phyloP scores from a whole-genome alignment of 2,113 vertebrate species.

The Hippolais icterina region DNA sequence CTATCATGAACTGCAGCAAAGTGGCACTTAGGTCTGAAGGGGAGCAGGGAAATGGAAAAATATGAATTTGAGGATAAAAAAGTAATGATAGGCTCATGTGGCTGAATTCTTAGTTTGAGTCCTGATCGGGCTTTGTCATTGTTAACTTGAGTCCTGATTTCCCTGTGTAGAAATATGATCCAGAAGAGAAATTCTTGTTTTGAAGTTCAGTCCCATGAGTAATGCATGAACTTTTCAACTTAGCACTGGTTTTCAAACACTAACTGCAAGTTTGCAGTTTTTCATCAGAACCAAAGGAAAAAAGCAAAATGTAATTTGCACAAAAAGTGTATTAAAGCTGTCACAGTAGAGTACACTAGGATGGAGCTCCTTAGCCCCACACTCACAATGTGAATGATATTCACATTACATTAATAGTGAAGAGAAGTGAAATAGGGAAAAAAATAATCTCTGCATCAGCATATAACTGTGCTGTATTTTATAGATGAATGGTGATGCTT shows the following conservation, averaged over 20 bases:
- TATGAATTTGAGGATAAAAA: not conserved
- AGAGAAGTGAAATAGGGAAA: not conserved
- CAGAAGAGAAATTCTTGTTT: not conserved
- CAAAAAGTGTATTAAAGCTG: not conserved
- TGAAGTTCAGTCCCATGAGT: not conserved
- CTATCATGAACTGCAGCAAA: not conserved
- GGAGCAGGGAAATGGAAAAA: not conserved
- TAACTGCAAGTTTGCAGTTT: not conserved
- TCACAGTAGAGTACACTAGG: not conserved
- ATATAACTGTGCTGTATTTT: conserved; percentile 37
- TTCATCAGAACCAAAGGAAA: not conserved
- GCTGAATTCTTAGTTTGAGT: not conserved
- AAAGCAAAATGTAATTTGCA: not conserved
- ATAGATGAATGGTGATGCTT: conserved; percentile 33
- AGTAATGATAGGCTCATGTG: not conserved
- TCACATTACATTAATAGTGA: not conserved
- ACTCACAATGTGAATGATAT: not conserved
- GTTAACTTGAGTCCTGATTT: not conserved
- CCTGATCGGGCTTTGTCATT: not conserved
- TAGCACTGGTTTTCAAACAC: not conserved
- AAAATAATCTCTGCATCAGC: not conserved
- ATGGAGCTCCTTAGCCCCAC: not conserved
- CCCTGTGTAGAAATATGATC: not conserved
- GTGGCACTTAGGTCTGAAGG: not conserved
- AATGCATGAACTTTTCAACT: not conserved